These are phyloP conservation scores for Bos javanicus DNA, from an alignment of 2,113 vertebrate species.

Conservation along the genomic window DNA sequence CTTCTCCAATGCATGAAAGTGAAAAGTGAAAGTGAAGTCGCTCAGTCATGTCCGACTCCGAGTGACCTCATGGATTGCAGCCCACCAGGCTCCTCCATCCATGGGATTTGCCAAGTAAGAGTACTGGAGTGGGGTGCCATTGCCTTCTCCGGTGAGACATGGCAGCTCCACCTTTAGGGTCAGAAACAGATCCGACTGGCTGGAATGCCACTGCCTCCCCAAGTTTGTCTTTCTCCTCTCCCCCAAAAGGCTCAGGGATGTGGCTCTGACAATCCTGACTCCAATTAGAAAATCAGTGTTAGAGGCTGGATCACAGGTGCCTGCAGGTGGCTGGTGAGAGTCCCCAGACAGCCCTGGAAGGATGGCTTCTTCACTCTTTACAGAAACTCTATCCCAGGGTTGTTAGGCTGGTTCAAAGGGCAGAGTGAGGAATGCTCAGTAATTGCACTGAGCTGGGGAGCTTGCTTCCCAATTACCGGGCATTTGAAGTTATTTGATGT, in stretches of 20 bases:
- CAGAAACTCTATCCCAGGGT: neutral
- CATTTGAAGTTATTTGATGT: neutral
- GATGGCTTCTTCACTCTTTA: neutral
- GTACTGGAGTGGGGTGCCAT: too few relatives aligned
- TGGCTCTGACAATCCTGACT: neutral
- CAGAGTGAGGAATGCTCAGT: neutral
- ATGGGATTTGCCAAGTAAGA: too few relatives aligned
- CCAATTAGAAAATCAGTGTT: neutral
- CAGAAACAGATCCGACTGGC: neutral
- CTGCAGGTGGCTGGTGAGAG: neutral
- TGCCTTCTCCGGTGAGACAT: rapidly evolving
- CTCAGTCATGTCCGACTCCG: too few relatives aligned
- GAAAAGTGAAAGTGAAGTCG: too few relatives aligned
- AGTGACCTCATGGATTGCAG: too few relatives aligned
- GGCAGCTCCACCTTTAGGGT: neutral
- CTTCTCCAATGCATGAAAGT: too few relatives aligned
- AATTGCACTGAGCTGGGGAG: neutral
- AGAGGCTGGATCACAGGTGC: neutral
- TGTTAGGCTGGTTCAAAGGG: neutral
- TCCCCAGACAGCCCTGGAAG: neutral
- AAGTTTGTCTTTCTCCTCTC: neutral
- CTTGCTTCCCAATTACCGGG: neutral
- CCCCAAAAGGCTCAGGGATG: neutral
- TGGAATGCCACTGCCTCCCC: too few relatives aligned
- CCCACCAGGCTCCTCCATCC: too few relatives aligned